Percentiles rank a stretch among this genome's conserved stretches.
Evolutionary conservation across 2,797 vertebrate genomes (phyloP).

Genomic region (Antennarius maculatus): DNA sequence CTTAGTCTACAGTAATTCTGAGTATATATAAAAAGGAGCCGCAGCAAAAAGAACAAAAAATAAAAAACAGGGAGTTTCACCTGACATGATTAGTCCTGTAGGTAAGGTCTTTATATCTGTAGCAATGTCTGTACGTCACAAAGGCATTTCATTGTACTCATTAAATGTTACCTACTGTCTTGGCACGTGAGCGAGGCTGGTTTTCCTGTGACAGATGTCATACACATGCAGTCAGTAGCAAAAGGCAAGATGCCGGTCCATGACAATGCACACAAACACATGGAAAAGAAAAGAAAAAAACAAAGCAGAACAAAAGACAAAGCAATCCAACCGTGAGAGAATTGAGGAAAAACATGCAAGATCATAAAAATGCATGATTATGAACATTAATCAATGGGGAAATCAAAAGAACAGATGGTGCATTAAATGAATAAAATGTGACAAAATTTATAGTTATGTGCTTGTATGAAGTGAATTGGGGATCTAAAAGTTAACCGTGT

Average conservation of each 20-base stretch:
- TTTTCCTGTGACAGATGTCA: conserved; percentile 70
- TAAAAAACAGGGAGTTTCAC: conserved; percentile 1
- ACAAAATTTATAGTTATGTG: conserved; percentile 50
- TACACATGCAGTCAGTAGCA: conserved; percentile 59
- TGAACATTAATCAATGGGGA: conserved; percentile 43
- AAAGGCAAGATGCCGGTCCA: conserved; percentile 56
- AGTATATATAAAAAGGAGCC: conserved; percentile 10
- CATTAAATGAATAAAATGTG: conserved; percentile 48
- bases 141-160: conserved; percentile 36
- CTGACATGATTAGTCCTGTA: conserved; percentile 9
- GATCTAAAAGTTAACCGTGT: conserved; percentile 72
- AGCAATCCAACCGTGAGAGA: conserved; percentile 42
- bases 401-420: conserved; percentile 58
- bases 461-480: conserved; percentile 56
- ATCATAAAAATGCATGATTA: conserved; percentile 14
- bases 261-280: conserved; percentile 32
- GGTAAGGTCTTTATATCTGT: neutral
- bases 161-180: conserved; percentile 84
- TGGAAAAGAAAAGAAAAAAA: conserved; percentile 19
- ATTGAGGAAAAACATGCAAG: conserved; percentile 58
- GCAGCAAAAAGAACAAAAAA: neutral
- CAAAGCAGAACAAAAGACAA: conserved; percentile 38
- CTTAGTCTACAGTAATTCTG: conserved; percentile 3
- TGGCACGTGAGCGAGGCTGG: conserved; percentile 80
- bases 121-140: neutral